Evolutionary conservation across 1,140 invertebrate species (phyloP), one percentile per base, ranked within the genome.

Genomic region (Saxidomus purpurata): DNA sequence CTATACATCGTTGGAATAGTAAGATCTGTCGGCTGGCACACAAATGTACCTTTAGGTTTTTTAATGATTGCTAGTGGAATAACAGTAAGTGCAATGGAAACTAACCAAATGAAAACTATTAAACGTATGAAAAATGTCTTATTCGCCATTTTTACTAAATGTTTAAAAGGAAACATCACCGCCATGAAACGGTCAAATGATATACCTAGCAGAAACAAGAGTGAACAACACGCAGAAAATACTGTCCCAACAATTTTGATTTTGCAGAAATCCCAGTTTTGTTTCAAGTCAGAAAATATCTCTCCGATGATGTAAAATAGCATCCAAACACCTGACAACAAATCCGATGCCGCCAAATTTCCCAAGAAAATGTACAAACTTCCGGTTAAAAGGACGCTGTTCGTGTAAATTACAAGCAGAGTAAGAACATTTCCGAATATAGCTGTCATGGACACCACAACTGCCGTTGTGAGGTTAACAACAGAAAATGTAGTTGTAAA

Each of bases 121-220:
- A 3, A 17, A 0, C 31, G 0, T 9, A 49, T 25, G 55, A 36
- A 74, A 0, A 69, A 38, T 15, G 22, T 47, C 31, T 40, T 40
- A 6, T 25, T 55, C 40, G 4, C 3, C 4, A 43, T 49, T 49
- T 71, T 74, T n/a, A 69, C 2, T 19, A 71, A 19, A 67, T 85
- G 67, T 19, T n/a, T 52, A 8, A 85, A 43, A 0, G 82, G 82
- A 74, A 69, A 67, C 36, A 85, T 4, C 0, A 85, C 31, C 4
- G 82, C 82, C 82, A 85, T 74, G 40, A 69, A 85, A 9, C 82
- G 59, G 34, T 85, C 82, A 69, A 85, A 17, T 15, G 82, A 74
- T 74, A 85, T 71, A 15, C 47, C 40, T 15, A 49, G 28, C 13
- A 71, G 3, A 22, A 4, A 69, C 1, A 71, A 17, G n/a, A 71